These are phyloP conservation scores for chimpanzee (Pan troglodytes) DNA, from an alignment of 2,113 vertebrate genomes.

Conservation along the genomic window NHGRI_mPanTro3-v2.1_pri NC_072402.2:137958501-137959000, in stretches of 20 bases:
- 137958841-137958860: neutral
- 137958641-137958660: neutral
- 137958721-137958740: neutral
- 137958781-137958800: neutral
- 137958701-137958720: neutral
- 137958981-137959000: neutral
- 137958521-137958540: neutral
- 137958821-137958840: neutral
- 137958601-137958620: neutral
- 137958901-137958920: neutral
- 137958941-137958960: neutral
- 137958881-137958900: neutral
- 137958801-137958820: neutral
- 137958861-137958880: neutral
- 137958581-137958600: neutral
- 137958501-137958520: neutral
- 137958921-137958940: neutral
- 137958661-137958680: neutral
- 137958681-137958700: neutral
- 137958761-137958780: neutral
- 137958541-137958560: neutral
- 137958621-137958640: no score
- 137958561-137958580: neutral
- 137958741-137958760: neutral
- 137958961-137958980: neutral